Evolutionary conservation across 2,113 vertebrate genomes (phyloP).

Genomic region (Gavia stellata): DNA sequence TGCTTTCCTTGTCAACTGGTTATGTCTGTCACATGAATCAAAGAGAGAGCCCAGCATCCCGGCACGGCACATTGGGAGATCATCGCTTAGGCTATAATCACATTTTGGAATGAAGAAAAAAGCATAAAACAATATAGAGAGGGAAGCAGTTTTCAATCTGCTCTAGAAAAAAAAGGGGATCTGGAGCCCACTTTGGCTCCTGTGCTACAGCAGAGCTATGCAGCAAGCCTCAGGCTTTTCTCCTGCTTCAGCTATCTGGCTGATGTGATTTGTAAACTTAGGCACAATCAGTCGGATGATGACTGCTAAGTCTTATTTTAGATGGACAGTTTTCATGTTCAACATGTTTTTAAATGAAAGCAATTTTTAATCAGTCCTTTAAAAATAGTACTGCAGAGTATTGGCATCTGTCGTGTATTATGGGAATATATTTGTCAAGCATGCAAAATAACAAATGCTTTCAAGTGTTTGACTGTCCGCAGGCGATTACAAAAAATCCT

Average conservation of each 20-base stretch:
- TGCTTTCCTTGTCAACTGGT: neutral
- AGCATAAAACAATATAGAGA: neutral
- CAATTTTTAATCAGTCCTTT: constrained; percentile 49
- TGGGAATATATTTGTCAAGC: constrained; percentile 18
- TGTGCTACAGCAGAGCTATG: neutral
- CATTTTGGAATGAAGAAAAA: neutral
- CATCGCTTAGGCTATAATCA: neutral
- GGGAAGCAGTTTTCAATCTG: neutral
- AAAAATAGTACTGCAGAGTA: constrained; percentile 53
- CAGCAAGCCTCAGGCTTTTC: neutral
- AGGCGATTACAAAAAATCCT: neutral
- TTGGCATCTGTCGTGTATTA: constrained; percentile 45
- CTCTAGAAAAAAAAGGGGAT: neutral
- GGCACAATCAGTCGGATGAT: constrained; percentile 14
- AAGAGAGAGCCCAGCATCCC: neutral
- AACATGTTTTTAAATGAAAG: constrained; percentile 55
- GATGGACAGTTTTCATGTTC: constrained; percentile 52
- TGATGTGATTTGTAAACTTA: constrained; percentile 43
- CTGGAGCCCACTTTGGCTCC: neutral
- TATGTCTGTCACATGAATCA: neutral
- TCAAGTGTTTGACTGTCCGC: neutral
- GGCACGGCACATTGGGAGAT: neutral
- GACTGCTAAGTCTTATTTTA: constrained; percentile 49
- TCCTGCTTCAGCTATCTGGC: neutral
- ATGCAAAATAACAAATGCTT: constrained; percentile 36